Percentiles rank a stretch among this genome's conserved stretches.
phyloP scores from a whole-genome alignment of 2,113 vertebrate genomes.

The Perca flavescens region DNA sequence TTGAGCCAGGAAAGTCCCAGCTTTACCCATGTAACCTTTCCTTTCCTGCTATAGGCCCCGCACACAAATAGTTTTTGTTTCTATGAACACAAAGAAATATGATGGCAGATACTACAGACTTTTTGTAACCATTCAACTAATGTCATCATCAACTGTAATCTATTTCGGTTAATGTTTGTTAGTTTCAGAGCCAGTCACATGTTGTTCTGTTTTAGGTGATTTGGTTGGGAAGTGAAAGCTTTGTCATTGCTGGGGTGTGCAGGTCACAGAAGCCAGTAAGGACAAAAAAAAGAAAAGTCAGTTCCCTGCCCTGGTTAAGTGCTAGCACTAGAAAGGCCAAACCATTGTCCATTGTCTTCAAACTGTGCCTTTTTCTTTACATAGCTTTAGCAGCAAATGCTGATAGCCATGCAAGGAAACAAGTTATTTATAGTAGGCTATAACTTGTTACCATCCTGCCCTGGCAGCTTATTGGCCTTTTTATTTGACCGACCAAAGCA shows the following conservation, averaged over 20 bases:
- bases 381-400: neutral
- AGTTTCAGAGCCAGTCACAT: conserved; percentile 6
- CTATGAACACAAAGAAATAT: neutral
- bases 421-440: neutral
- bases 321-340: conserved; percentile 13
- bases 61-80: neutral
- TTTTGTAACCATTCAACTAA: neutral
- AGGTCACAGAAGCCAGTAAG: neutral
- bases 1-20: neutral
- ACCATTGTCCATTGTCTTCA: conserved; percentile 35
- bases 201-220: neutral
- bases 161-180: neutral
- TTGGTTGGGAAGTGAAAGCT: neutral
- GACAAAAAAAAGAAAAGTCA: neutral
- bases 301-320: conserved; percentile 45
- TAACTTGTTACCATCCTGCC: neutral
- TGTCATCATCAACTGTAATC: neutral
- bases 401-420: neutral
- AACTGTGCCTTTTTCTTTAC: conserved; percentile 2
- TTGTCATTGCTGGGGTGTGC: neutral
- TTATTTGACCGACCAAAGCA: neutral
- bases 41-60: neutral
- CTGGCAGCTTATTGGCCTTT: neutral
- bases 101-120: neutral
- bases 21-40: too few relatives aligned